Evolutionary conservation across 2,797 vertebrate species (phyloP), one percentile per base, ranked within the genome.

Genomic region (Halcyon badia): DNA sequence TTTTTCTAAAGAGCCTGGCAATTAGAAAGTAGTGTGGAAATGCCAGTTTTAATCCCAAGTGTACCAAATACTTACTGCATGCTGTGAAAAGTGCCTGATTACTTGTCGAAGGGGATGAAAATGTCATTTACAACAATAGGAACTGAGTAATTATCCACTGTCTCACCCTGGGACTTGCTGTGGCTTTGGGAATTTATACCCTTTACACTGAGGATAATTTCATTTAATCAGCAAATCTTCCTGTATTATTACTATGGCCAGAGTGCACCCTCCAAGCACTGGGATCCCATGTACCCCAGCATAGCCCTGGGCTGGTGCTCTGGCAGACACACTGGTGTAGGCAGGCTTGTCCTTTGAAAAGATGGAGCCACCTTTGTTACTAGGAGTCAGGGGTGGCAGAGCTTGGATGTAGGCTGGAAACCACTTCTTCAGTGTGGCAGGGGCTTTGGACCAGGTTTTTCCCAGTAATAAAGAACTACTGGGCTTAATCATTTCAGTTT

Each of bases 281-380:
- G 37, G n/a, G 21, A n/a, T 49, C 18, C 31, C 7, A 0, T 1
- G 3, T 22, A 33, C 35, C 18, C 0, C 5, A 28, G 30, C 4
- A 11, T 11, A 35, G 0, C 6, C 3, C 0, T 18, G 22, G 22
- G 17, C 8, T 49, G 17, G 2, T 37, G 25, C 14, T 68, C 25
- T 7, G 24, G 8, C 20, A 51, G 44, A 9, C 14, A 69, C 41
- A 49, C 3, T 31, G 26, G 8, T 41, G 28, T 30, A 90, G 41
- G 7, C 7, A 77, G 19, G 2, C 9, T 8, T 77, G 35, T 52
- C 41, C 21, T 83, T 88, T 37, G 19, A 19, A 64, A n/a, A 9
- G 21, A 15, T 83, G 24, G 2, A 81, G 8, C 9, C 24, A 37
- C 13, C 14, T 48, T 14, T 56, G 26, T 77, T 42, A 22, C 24